These are phyloP conservation scores for Solenodon paradoxus DNA, from an alignment of 2,113 vertebrate genomes.

Conservation along the genomic window DNA sequence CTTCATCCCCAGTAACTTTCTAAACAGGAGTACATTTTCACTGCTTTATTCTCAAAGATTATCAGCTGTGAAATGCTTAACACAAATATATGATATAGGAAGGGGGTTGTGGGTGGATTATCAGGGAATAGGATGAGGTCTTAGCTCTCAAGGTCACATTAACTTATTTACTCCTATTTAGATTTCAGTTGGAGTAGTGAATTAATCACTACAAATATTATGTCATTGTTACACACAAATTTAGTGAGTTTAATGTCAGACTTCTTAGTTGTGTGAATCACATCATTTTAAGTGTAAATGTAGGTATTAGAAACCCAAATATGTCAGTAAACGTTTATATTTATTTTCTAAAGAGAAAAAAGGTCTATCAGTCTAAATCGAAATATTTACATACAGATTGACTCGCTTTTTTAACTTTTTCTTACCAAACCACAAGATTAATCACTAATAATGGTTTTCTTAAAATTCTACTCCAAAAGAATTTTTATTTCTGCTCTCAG, in stretches of 20 bases:
- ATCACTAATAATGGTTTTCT: not conserved
- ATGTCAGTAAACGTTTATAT: not conserved
- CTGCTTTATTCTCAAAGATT: not conserved
- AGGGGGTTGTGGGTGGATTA: fast-evolving
- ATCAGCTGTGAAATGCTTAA: not conserved
- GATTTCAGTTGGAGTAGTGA: not conserved
- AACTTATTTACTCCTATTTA: not conserved
- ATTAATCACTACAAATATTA: not conserved
- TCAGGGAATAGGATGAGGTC: not conserved
- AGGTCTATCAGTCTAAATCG: not conserved
- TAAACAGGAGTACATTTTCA: not conserved
- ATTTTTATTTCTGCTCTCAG: not conserved
- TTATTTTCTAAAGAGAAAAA: not conserved
- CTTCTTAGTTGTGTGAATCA: not conserved
- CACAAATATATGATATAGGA: fast-evolving
- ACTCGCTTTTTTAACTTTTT: not conserved
- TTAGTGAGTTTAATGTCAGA: not conserved
- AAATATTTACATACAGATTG: not conserved
- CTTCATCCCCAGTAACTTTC: not conserved
- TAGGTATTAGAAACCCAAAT: not conserved
- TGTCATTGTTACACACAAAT: not conserved
- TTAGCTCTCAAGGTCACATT: not conserved
- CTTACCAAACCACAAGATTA: not conserved
- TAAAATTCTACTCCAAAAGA: not conserved
- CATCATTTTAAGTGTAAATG: not conserved